Base-by-base conservation (phyloP, 2,888 invertebrate genomes). In the Erebia palarica region DNA sequence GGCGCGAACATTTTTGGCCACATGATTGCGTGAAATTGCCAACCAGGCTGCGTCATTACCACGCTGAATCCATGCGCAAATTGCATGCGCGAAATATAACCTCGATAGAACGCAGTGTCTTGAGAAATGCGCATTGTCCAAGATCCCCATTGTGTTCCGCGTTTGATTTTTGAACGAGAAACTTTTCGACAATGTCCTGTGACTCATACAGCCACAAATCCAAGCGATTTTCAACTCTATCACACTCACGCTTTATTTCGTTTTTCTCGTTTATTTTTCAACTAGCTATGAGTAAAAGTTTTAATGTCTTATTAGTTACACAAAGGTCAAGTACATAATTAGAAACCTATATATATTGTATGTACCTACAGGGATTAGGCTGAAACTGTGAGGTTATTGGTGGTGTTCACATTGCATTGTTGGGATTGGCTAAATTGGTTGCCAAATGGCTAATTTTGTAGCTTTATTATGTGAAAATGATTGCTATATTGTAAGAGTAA, bases 1-100 rank as follows among this genome's bases (percentile, higher is more conserved):
- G 71, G 76, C 77, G 77, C 72, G 75, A 77, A 78, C 76, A 79
- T 83, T 36, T 81, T 81, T 84, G 79, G 80, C 78, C 81, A 81
- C 80, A 82, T 82, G 84, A 84, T 82, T 81, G 81, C 80, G 75
- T 77, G 74, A 79, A 80, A 79, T 79, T 87, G 90, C 89, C 88
- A 89, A 85, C 86, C 76, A 78, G 86, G 85, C 87, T 88, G 88
- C 88, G 91, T 87, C 88, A 87, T 75, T 77, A 58, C 58, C 67
- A 69, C 74, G 74, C 72, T 75, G 81, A 79, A 81, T 86, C 85
- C 86, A 87, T 88, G 86, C 84, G 77, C 74, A 74, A 73, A 67
- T 68, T 82, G 80, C 82, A 85, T 88, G 88, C 89, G 87, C 83
- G 76, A 77, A 74, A 79, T 77, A 79, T 87, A 86, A 88, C 86